phyloP scores from a whole-genome alignment of 2,113 vertebrate genomes.

The Salvelinus sp. region DNA sequence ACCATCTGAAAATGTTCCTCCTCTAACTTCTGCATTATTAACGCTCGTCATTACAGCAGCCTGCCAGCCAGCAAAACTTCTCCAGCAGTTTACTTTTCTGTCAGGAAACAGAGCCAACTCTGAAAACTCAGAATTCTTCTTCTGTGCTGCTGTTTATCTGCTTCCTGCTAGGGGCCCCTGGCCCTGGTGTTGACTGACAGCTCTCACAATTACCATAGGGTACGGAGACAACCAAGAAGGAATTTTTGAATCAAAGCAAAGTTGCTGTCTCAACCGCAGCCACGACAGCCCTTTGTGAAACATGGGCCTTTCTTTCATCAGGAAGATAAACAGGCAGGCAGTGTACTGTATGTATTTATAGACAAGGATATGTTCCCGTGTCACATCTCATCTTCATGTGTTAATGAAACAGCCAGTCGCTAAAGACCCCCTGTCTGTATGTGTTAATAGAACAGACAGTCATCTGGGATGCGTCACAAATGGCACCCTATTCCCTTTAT shows the following conservation, averaged over 20 bases:
- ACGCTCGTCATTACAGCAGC: neutral
- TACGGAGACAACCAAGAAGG: constrained; percentile 5
- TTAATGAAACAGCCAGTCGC: constrained; percentile 58
- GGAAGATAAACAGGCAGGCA: constrained; percentile 25
- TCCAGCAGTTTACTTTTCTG: neutral
- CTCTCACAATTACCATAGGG: constrained; percentile 15
- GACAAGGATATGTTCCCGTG: constrained; percentile 15
- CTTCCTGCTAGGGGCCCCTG: neutral
- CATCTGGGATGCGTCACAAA: constrained; percentile 1
- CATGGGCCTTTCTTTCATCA: constrained; percentile 22
- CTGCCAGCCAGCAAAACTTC: constrained; percentile 2
- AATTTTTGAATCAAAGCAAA: constrained; percentile 21
- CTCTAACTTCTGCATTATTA: neutral
- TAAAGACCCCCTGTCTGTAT: constrained; percentile 12
- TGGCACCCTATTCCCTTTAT: neutral
- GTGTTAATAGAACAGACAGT: constrained; percentile 31
- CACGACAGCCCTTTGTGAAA: neutral
- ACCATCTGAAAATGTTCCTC: neutral
- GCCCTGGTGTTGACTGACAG: constrained; percentile 8
- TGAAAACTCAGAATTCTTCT: neutral
- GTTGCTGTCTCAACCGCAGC: constrained; percentile 2
- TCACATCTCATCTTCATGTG: constrained; percentile 55
- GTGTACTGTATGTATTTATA: constrained; percentile 40
- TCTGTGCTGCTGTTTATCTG: neutral
- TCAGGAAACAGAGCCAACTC: neutral